Percentiles rank a stretch among this genome's conserved stretches.
phyloP scores from a whole-genome alignment of 1,140 invertebrate genomes.

The Centruroides sculpturatus region DNA sequence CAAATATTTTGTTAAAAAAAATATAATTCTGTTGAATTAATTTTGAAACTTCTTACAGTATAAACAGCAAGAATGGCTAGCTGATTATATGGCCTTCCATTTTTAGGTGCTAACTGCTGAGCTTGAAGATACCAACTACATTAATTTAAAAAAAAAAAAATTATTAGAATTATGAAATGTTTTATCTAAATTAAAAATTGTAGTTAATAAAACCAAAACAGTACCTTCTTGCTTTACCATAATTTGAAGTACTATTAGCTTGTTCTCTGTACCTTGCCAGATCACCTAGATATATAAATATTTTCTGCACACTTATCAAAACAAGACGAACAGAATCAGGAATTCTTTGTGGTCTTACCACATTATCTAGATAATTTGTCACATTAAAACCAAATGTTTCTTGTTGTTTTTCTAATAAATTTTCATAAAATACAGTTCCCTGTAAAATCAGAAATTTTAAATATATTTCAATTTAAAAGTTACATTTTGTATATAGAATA shows the following conservation, averaged over 20 bases:
- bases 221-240: slow-evolving; percentile 54
- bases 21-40: too few relatives aligned
- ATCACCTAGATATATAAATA: slow-evolving; percentile 78
- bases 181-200: background rate
- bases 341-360: slow-evolving; percentile 28
- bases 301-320: slow-evolving; percentile 67
- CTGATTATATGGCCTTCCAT: slow-evolving; percentile 87
- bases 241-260: slow-evolving; percentile 59
- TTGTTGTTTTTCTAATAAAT: slow-evolving; percentile 54
- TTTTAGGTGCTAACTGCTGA: slow-evolving; percentile 83
- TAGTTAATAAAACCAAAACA: background rate
- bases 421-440: slow-evolving; percentile 61
- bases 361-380: slow-evolving; percentile 24
- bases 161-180: background rate
- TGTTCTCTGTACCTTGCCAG: slow-evolving; percentile 76
- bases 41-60: slow-evolving; percentile 46
- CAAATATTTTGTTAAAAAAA: too few relatives aligned
- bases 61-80: slow-evolving; percentile 81
- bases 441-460: slow-evolving; percentile 16
- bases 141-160: background rate
- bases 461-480: too few relatives aligned
- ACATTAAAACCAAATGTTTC: slow-evolving; percentile 56
- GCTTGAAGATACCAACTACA: slow-evolving; percentile 78
- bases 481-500: too few relatives aligned
- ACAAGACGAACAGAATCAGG: slow-evolving; percentile 54